Base-by-base conservation (phyloP, 2,113 vertebrate genomes). In the Pedionomus torquatus region DNA sequence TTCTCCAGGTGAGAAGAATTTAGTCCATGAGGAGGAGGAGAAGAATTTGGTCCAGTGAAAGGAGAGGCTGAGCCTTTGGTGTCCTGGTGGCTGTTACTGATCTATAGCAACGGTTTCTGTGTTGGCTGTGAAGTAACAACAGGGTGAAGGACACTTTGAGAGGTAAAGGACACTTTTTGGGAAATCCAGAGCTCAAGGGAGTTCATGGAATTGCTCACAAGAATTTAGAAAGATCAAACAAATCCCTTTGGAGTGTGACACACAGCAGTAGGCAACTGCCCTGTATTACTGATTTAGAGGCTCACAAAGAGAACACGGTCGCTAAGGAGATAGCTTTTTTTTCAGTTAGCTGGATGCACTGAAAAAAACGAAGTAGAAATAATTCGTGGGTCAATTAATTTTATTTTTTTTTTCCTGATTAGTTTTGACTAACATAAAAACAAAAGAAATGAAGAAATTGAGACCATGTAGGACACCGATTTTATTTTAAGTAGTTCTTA, bases 41-140 rank as follows among this genome's bases (percentile, higher is more conserved):
- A 46, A 74, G 43, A 70, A 78, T 12, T 39, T 5, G 1, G 9
- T 75, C 8, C 70, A 26, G 17, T 46, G 35, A 39, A 11, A 64
- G 57, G 28, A 75, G 54, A 58, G 33, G 9, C 35, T 64, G 33
- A 90, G 19, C 4, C 35, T 86, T 60, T 76, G 79, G 21, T 58
- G 24, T 49, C 37, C 60, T 88, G 12, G 0, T 12, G 43, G 52
- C 28, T 68, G 24, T 21, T 21, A 1, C 1, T 13, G 46, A 35
- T 4, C 28, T 26, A 18, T 31, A 46, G 30, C 30, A 49, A 17
- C 25, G 37, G 41, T 31, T 66, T 49, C 31, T 1, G 1, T 18
- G 6, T 39, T 66, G 51, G 26, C 37, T 2, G 2, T 52, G 15
- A 41, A 55, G 14, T 49, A 30, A 58, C n/a, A 49, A 10, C 33